Evolutionary conservation across 2,888 invertebrate species (phyloP).

Genomic region (Pedicia rivosa): DNA sequence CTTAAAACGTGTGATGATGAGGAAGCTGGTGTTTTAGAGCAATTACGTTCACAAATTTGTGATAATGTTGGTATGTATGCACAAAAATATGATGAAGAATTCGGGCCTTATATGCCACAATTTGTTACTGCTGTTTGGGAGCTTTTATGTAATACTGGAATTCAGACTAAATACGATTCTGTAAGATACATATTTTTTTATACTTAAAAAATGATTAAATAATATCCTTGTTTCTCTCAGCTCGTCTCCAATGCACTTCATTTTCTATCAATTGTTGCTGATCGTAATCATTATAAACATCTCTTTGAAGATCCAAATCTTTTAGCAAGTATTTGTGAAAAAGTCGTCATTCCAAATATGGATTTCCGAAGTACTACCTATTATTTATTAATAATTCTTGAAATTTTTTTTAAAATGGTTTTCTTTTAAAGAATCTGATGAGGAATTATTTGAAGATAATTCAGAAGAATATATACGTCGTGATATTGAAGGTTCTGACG

Average conservation of each 20-base stretch:
- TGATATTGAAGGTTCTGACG: constrained; percentile 97
- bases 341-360: constrained; percentile 97
- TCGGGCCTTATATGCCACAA: constrained; percentile 68
- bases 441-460: constrained; percentile 94
- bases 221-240: constrained; percentile 34
- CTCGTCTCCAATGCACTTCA: constrained; percentile 90
- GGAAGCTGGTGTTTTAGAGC: constrained; percentile 77
- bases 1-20: constrained; percentile 69
- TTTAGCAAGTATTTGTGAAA: constrained; percentile 85
- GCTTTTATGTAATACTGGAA: constrained; percentile 68
- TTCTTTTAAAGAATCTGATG: constrained; percentile 56
- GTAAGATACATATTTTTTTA: constrained; percentile 32
- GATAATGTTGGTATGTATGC: constrained; percentile 91
- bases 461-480: constrained; percentile 93
- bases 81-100: constrained; percentile 96
- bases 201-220: constrained; percentile 4
- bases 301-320: constrained; percentile 80
- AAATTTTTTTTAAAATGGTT: no score
- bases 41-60: constrained; percentile 88
- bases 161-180: constrained; percentile 77
- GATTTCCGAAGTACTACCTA: constrained; percentile 64
- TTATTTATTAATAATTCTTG: constrained; percentile 5
- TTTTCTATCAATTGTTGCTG: constrained; percentile 89
- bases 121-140: constrained; percentile 96
- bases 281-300: constrained; percentile 70